These are phyloP conservation scores for Corythaeola cristata DNA, from an alignment of 2,113 vertebrate genomes.

Conservation along the genomic window DNA sequence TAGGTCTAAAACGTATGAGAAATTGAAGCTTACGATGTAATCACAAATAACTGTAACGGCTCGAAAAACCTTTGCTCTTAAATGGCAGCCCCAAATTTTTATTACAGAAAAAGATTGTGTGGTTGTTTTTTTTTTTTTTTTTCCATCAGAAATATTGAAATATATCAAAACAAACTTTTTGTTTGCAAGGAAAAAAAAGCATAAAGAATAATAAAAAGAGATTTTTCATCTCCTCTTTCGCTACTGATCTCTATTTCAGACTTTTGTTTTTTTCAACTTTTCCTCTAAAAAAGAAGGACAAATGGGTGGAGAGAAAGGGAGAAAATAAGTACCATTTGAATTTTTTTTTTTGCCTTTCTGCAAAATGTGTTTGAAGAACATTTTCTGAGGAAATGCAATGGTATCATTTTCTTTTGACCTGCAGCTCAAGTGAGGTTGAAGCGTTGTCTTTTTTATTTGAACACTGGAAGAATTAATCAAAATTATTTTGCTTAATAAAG, in stretches of 20 bases:
- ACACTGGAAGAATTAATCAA: background rate
- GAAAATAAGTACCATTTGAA: background rate
- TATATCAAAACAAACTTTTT: background rate
- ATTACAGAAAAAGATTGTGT: background rate
- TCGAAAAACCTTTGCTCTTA: background rate
- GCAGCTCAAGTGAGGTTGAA: background rate
- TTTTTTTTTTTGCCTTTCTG: background rate
- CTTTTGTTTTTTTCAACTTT: background rate
- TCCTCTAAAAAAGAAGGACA: background rate
- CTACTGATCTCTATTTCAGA: background rate
- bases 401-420: background rate
- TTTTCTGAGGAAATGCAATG: background rate
- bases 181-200: background rate
- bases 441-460: background rate
- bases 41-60: background rate
- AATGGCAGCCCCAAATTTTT: background rate
- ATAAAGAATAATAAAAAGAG: background rate
- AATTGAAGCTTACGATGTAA: background rate
- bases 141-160: background rate
- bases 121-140: background rate
- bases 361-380: background rate
- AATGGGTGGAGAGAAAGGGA: background rate
- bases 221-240: background rate
- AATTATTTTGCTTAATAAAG: background rate
- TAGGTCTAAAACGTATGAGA: background rate